Base-by-base conservation (phyloP, 2,113 vertebrate genomes). In the Chlorodrepanis virens region DNA sequence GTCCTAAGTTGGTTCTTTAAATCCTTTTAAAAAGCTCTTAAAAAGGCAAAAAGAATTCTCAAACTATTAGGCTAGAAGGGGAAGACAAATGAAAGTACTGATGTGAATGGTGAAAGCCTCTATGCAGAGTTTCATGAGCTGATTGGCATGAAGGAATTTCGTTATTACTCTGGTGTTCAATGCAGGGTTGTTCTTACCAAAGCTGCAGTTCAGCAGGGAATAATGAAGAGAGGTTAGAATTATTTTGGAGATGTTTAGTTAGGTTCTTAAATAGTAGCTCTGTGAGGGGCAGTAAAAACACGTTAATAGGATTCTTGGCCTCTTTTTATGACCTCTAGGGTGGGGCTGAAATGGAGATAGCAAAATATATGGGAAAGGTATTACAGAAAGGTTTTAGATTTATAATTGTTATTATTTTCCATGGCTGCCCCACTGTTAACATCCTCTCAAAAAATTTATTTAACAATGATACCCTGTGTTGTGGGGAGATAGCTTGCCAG, bases 141-240 rank as follows among this genome's bases (percentile, higher is more conserved):
- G 9, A 23, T 77, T 70, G 50, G 8, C 42, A 27, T 72, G 70
- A 49, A 84, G 47, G 35, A 24, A 52, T n/a, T 40, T 40, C 0
- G 0, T 77, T 89, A 20, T 7, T 65, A 57, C 1, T 0, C 24
- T 80, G 35, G 11, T 75, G n/a, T 54, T 93, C 57, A 85, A 0
- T 52, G 33, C 44, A 47, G 29, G 15, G 19, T 78, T 87, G n/a
- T 71, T 54, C 37, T 81, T 87, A 33, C 15, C 4, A 52, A 86
- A 37, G 40, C 67, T 75, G 47, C 17, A 22, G 47, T 81, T 77
- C 70, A 77, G 64, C 23, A 39, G 57, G 67, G 53, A 83, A 22
- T 85, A 68, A 52, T 28, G 22, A 56, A 39, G 47, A 67, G 31
- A 65, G 4, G 27, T 52, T 72, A 53, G 19, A 61, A 57, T 69